Evolutionary conservation across 2,888 invertebrate genomes (phyloP), one percentile per base, ranked within the genome.

Genomic region (Netelia inedita): DNA sequence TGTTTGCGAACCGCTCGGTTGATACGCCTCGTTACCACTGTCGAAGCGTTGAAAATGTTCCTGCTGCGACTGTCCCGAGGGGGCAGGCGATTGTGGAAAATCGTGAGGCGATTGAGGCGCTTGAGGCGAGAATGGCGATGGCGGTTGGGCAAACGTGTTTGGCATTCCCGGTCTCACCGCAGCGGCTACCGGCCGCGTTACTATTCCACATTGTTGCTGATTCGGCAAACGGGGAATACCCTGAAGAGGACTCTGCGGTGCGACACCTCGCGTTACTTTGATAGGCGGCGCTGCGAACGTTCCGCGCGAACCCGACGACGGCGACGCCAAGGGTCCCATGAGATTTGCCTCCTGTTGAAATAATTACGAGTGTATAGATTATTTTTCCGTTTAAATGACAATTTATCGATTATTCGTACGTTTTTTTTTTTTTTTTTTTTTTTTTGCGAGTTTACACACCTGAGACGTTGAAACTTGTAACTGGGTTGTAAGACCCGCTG

Each of bases 391-490:
- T 35, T 0, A 5, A 35, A 35, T 5, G 35, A 35, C 23, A 23
- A 1, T 23, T 23, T 23, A 23, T 23, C 23, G 23, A 23, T 23
- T 23, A 23, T 23, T 23, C 23, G 23, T 23, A 2, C 23, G 23
- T 76, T 0, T 23, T 19, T n/a, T 16, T 14, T 35, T 23, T 19
- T n/a, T 16, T 14, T 35, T 73, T 53, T 53, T 35, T 53, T 55
- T 14, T 69, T 28, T 43, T 28, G 9, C 9, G 9, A 65, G 9
- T n/a, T 11, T 53, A 83, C 53, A 89, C 90, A 94, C 94, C 92
- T 94, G 94, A 61, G 94, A 91, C 19, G 94, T 94, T 11, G 94
- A 92, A 72, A 95, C 94, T 92, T 95, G 94, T 43, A 95, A 90
- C 83, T 94, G 94, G 65, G 94, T 93, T 69, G 94, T 93, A 79